These are phyloP conservation scores for Physeter macrocephalus DNA, from an alignment of 2,113 vertebrate species.

Conservation along the genomic window DNA sequence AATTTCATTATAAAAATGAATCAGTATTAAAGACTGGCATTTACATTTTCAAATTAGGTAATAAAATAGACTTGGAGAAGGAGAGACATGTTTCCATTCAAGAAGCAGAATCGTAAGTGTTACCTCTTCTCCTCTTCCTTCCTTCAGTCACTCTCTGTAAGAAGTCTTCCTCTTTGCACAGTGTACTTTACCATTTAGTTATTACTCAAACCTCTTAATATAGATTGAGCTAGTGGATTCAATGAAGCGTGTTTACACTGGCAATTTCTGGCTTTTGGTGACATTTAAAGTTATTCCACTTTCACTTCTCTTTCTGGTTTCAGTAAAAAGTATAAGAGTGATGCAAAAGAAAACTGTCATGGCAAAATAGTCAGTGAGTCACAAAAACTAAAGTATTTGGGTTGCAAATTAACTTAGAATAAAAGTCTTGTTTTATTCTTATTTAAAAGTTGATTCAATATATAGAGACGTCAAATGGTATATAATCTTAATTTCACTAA, in stretches of 20 bases:
- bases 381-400: slow-evolving; percentile 10
- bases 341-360: not conserved
- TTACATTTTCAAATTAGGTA: slow-evolving; percentile 84
- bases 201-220: not conserved
- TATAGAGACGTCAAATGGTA: not conserved
- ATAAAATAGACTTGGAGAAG: slow-evolving; percentile 99
- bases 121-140: not conserved
- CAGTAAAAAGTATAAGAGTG: not conserved
- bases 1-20: slow-evolving; percentile 27
- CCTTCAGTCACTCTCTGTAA: not conserved
- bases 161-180: not conserved
- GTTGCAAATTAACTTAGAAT: slow-evolving; percentile 8
- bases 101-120: slow-evolving; percentile 94
- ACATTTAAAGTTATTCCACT: not conserved
- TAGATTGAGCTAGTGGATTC: not conserved
- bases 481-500: slow-evolving; percentile 30
- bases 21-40: slow-evolving; percentile 28
- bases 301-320: not conserved
- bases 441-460: not conserved
- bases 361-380: not conserved
- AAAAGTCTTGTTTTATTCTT: not conserved
- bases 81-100: slow-evolving; percentile 96
- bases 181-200: not conserved
- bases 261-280: not conserved
- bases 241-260: not conserved